Percentiles rank a stretch among this genome's conserved stretches.
Conservation (phyloP, 2,888 invertebrate genomes). For the Apodemia zela region DNA sequence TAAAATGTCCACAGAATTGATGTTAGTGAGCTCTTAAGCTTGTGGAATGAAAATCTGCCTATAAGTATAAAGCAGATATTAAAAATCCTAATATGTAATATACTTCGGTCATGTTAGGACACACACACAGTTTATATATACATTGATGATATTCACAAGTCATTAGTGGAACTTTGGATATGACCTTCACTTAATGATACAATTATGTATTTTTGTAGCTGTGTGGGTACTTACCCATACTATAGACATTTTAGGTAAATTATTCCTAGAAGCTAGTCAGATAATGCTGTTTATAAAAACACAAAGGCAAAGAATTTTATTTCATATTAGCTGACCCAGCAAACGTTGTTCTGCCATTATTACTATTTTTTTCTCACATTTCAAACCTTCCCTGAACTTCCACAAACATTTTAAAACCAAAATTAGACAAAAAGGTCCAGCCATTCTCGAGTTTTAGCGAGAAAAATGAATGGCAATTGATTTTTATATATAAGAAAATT, state of each 20-base stretch:
- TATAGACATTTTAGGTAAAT: not conserved
- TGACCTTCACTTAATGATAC: not conserved
- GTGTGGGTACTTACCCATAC: not conserved
- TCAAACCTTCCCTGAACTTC: too few species aligned
- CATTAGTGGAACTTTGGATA: constrained; percentile 3
- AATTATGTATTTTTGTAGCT: not conserved
- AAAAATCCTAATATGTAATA: constrained; percentile 51
- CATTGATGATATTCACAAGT: constrained; percentile 44
- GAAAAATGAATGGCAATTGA: too few species aligned
- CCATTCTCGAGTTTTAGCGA: too few species aligned
- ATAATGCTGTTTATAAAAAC: not conserved
- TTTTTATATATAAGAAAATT: too few species aligned
- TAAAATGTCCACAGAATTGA: constrained; percentile 31
- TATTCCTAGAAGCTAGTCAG: not conserved
- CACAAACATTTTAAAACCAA: too few species aligned
- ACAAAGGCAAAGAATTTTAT: not conserved
- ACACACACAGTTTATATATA: constrained; percentile 37
- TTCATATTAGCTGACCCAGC: too few species aligned
- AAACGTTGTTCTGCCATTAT: too few species aligned
- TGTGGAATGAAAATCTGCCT: constrained; percentile 64
- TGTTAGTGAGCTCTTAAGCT: constrained; percentile 54
- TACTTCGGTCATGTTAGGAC: constrained; percentile 9
- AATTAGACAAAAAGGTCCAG: too few species aligned
- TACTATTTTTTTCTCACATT: too few species aligned
- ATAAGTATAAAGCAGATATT: constrained; percentile 56